Conservation (phyloP, 2,797 vertebrate genomes). For the Acipenser transmontanus region DNA sequence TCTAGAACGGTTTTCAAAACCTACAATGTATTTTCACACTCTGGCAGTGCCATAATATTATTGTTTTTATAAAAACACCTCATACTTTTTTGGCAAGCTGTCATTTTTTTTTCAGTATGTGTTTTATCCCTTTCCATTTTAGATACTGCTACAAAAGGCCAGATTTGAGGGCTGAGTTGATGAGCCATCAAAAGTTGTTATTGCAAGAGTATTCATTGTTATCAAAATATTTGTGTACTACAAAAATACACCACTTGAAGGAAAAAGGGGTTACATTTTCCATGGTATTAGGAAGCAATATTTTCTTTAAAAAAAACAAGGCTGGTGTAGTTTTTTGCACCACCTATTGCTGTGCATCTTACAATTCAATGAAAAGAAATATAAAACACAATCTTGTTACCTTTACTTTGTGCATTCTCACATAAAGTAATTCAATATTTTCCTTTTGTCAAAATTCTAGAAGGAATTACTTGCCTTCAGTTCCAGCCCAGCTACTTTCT, state of each 20-base stretch:
- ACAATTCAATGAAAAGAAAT: constrained; percentile 7
- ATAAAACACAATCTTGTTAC: not conserved
- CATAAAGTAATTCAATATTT: no score
- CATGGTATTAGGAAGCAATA: constrained; percentile 4
- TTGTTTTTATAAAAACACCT: not conserved
- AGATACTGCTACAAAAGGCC: no score
- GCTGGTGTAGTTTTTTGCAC: not conserved
- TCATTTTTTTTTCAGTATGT: not conserved
- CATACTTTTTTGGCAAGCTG: constrained; percentile 26
- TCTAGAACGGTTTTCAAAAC: constrained; percentile 32
- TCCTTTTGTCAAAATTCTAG: no score
- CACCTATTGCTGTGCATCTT: not conserved
- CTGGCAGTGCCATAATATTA: constrained; percentile 16
- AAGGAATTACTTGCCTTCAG: no score
- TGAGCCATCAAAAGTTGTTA: no score
- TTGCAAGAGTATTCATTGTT: not conserved
- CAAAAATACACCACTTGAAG: not conserved
- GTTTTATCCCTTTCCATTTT: no score
- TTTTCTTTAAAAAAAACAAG: constrained; percentile 16
- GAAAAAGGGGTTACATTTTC: no score
- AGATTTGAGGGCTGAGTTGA: no score
- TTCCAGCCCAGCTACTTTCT: constrained; percentile 2
- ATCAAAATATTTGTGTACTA: not conserved
- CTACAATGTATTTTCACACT: constrained; percentile 21
- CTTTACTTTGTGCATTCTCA: no score